These are phyloP conservation scores for Perccottus glenii DNA, from an alignment of 2,113 vertebrate species.

Conservation along the genomic window DNA sequence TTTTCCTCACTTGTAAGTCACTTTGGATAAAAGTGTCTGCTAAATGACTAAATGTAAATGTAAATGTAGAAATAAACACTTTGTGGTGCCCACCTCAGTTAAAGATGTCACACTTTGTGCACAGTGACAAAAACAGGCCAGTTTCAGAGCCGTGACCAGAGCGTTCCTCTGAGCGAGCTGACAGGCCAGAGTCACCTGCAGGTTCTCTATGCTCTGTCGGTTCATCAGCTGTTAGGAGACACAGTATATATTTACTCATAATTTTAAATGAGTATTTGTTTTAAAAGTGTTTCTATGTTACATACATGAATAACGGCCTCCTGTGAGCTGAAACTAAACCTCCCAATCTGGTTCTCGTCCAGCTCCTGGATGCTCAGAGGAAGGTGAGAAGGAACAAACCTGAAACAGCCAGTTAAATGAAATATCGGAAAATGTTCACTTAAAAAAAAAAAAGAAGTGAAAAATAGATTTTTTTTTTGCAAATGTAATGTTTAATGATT, in stretches of 20 bases:
- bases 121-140: conserved; percentile 68
- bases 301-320: conserved; percentile 75
- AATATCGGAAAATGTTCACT: too few species aligned
- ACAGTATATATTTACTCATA: too few species aligned
- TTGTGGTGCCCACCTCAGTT: conserved; percentile 28
- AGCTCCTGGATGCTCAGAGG: conserved; percentile 79
- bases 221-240: conserved; percentile 68
- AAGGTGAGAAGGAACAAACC: conserved; percentile 74
- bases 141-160: conserved; percentile 77
- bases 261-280: too few species aligned
- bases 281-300: not conserved
- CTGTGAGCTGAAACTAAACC: conserved; percentile 78
- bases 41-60: too few species aligned
- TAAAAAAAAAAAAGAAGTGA: too few species aligned
- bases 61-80: not conserved
- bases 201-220: conserved; percentile 74
- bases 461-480: too few species aligned
- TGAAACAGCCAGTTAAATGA: conserved; percentile 28
- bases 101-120: conserved; percentile 16
- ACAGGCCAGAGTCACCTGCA: conserved; percentile 78
- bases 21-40: too few species aligned
- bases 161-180: conserved; percentile 82
- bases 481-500: too few species aligned
- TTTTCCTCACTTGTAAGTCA: too few species aligned
- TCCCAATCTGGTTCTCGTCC: conserved; percentile 77